Evolutionary conservation across 2,797 vertebrate species (phyloP).

Genomic region (Agapornis canus): DNA sequence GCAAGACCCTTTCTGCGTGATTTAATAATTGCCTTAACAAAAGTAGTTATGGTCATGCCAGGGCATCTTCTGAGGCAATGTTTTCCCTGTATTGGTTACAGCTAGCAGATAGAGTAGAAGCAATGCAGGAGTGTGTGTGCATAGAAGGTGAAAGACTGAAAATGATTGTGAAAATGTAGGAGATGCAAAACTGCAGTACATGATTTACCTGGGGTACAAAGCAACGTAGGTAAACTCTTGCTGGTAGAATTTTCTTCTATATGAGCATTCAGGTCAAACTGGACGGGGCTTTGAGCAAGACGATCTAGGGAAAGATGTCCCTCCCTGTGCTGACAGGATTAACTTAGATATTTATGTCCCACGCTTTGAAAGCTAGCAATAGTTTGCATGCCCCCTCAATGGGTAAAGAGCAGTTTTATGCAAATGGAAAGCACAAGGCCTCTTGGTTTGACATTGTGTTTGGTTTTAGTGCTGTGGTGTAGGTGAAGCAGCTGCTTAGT

Average conservation of each 20-base stretch:
- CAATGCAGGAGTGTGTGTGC: not conserved
- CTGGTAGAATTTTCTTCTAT: not conserved
- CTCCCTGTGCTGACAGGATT: not conserved
- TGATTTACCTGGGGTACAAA: not conserved
- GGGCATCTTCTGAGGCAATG: not conserved
- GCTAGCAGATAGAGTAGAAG: not conserved
- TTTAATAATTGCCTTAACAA: not conserved
- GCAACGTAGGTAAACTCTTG: not conserved
- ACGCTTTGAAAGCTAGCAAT: not conserved
- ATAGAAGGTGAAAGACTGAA: not conserved
- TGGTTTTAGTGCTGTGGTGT: not conserved
- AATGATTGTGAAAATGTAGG: not conserved
- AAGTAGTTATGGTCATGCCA: not conserved
- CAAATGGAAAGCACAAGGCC: rapidly evolving
- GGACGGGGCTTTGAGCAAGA: not conserved
- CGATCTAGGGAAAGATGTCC: not conserved
- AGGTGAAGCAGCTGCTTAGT: not conserved
- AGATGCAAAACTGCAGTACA: not conserved
- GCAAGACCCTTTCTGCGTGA: not conserved
- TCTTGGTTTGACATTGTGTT: not conserved
- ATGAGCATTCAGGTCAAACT: not conserved
- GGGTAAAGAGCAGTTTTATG: not conserved
- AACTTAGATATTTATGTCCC: not conserved
- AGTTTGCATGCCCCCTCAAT: not conserved
- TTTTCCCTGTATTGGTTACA: not conserved